Base-by-base conservation (phyloP, 2,888 invertebrate genomes). In the Euplexia lucipara region DNA sequence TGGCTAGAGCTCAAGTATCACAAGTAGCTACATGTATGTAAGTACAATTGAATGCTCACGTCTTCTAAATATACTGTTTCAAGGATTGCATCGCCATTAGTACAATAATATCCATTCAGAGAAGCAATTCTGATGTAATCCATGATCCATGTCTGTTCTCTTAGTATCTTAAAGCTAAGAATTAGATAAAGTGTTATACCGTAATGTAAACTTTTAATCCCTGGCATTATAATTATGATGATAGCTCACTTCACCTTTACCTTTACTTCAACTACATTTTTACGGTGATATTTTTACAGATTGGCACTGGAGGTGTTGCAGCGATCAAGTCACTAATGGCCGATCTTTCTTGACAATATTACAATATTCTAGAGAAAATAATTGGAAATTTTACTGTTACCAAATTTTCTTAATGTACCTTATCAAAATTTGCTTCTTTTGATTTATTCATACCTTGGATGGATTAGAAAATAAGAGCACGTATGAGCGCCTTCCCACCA, bases 41-140 rank as follows among this genome's bases (percentile, higher is more conserved):
- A 56, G 45, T 63, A 71, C 41, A 56, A 52, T 48, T 69, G 54
- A n/a, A 54, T 56, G 20, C 34, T 75, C 51, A 56, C 61, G 69
- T 69, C 51, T 61, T 56, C 54, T 71, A 61, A 69, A 75, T 71
- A 75, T 70, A 75, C 49, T 22, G 39, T 54, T 75, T 75, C 75
- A 75, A 75, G 53, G 62, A 71, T 75, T 61, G 32, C 12, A 48
- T 44, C 12, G 20, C 49, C 26, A 49, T 73, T 39, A 20, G 48
- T 49, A n/a, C 26, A 26, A 20, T 54, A 65, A 44, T 65, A 73
- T 39, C 56, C 42, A 39, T 65, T 65, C 41, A 34, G 14, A 65
- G 54, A 54, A 52, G 14, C 39, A 26, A 54, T 72, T 54, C 16
- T 39, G n/a, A 26, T 39, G 37, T 73, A 73, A 49, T 73, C 16